These are phyloP conservation scores for Polymixis lichenea DNA, from an alignment of 2,888 invertebrate species.

Conservation along the genomic window DNA sequence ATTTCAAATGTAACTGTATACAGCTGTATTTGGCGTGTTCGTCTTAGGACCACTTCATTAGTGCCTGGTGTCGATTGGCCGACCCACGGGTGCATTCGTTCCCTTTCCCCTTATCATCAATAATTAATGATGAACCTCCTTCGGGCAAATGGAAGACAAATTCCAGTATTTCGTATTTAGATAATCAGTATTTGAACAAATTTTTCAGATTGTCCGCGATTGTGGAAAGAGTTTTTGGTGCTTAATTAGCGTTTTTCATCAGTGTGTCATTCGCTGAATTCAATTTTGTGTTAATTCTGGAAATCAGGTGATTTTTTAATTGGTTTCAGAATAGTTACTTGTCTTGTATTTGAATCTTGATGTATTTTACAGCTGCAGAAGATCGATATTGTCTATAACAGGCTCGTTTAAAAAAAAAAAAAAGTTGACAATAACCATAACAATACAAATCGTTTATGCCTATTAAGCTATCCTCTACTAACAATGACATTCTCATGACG, in stretches of 20 bases:
- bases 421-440: conserved; percentile 10
- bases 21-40: conserved; percentile 74
- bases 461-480: conserved; percentile 41
- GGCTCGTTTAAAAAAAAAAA: neutral
- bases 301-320: conserved; percentile 40
- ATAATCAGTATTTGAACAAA: conserved; percentile 67
- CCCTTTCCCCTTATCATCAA: conserved; percentile 78
- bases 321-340: conserved; percentile 9
- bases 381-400: too few species aligned
- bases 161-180: conserved; percentile 64
- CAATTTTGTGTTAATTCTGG: conserved; percentile 14
- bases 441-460: conserved; percentile 32
- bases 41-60: conserved; percentile 80
- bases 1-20: conserved; percentile 44
- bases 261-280: conserved; percentile 10
- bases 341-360: conserved; percentile 3
- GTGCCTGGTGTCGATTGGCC: conserved; percentile 81
- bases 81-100: conserved; percentile 67
- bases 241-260: conserved; percentile 42
- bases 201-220: conserved; percentile 52
- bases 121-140: conserved; percentile 79
- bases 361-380: neutral
- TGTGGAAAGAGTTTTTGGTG: conserved; percentile 24
- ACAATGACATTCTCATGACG: conserved; percentile 59
- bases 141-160: conserved; percentile 55